A percentile compares a stretch with the other conserved stretches of the same genome.
These are phyloP conservation scores for Lanius collurio DNA, from an alignment of 2,113 vertebrate species.

Conservation along the genomic window DNA sequence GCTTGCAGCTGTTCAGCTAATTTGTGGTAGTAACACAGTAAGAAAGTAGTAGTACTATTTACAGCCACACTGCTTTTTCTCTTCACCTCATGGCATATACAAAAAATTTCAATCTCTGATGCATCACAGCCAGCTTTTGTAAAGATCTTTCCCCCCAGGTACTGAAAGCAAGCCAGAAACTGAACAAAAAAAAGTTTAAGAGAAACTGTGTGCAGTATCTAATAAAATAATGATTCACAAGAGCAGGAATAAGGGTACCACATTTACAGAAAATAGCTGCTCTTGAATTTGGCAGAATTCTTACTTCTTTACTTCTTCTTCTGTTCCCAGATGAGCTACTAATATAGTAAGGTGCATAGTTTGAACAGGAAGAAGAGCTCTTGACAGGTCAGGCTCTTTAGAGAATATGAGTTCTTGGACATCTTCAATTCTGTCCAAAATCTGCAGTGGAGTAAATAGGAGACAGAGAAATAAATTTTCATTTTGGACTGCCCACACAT, in stretches of 20 bases:
- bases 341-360: conserved; percentile 32
- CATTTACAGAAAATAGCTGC: background rate
- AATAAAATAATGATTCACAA: background rate
- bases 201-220: background rate
- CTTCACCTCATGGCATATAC: background rate
- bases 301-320: conserved; percentile 61
- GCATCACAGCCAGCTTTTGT: background rate
- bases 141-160: background rate
- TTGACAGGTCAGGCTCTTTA: conserved; percentile 48
- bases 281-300: background rate
- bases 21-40: background rate
- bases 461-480: background rate
- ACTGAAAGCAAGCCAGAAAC: background rate
- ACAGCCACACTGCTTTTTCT: background rate
- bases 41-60: background rate
- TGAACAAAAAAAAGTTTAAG: background rate
- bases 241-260: background rate
- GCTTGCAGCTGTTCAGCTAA: background rate
- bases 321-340: conserved; percentile 20
- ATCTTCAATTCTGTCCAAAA: conserved; percentile 65
- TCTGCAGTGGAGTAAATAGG: conserved; percentile 13
- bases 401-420: conserved; percentile 38
- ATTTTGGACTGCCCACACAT: background rate
- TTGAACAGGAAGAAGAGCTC: conserved; percentile 36
- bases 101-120: background rate